Conservation (phyloP, 2,797 vertebrate genomes). For the Poecilia velifera region DNA sequence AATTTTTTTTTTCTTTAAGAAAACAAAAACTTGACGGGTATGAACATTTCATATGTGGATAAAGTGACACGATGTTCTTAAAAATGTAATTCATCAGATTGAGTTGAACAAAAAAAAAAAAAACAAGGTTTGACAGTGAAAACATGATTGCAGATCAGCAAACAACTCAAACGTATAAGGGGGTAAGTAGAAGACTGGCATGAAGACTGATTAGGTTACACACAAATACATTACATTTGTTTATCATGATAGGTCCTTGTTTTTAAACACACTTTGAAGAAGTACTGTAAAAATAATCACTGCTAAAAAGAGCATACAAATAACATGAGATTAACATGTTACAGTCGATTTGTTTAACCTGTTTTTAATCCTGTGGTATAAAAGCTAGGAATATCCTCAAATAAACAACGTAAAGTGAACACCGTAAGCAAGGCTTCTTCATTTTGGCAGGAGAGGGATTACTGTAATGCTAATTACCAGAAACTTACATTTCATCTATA, state of each 20-base stretch:
- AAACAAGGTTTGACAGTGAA: conserved; percentile 72
- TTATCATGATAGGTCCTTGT: conserved; percentile 81
- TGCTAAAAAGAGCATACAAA: conserved; percentile 85
- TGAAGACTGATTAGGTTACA: conserved; percentile 82
- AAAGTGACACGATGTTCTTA: conserved; percentile 71
- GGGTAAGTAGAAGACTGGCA: conserved; percentile 77
- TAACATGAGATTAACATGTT: conserved; percentile 83
- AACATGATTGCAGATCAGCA: conserved; percentile 82
- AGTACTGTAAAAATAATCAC: conserved; percentile 83
- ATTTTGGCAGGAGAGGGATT: conserved; percentile 76
- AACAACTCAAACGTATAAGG: conserved; percentile 69
- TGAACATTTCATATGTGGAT: conserved; percentile 74
- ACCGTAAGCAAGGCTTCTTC: conserved; percentile 78
- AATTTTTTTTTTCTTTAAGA: conserved; percentile 67
- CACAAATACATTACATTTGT: conserved; percentile 82
- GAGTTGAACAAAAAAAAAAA: conserved; percentile 56
- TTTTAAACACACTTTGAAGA: conserved; percentile 77
- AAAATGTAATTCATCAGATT: conserved; percentile 66
- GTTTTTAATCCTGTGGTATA: conserved; percentile 81
- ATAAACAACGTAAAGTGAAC: conserved; percentile 72
- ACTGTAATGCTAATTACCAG: conserved; percentile 68
- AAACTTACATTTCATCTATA: conserved; percentile 67
- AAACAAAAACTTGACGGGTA: conserved; percentile 76
- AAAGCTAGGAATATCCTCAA: conserved; percentile 78
- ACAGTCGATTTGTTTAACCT: conserved; percentile 80